Base-by-base conservation (phyloP, 1,140 invertebrate genomes). In the Penaeus japonicus region DNA sequence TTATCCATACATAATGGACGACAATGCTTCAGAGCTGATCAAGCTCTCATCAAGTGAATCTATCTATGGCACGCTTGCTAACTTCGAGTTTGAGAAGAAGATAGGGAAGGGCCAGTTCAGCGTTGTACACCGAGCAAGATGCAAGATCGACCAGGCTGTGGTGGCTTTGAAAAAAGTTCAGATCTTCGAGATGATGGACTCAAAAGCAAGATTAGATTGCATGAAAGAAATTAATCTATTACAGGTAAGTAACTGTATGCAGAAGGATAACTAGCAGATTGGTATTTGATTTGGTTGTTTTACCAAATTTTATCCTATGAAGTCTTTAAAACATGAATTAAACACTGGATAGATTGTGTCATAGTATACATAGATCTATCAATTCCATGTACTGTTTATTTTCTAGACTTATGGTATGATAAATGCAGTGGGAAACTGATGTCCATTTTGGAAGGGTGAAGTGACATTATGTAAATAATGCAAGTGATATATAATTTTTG, bases 151-250 rank as follows among this genome's bases (percentile, higher is more conserved):
- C 62, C 88, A 89, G 18, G 86, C 85, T 83, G 91, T 93, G 70
- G 94, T 95, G 18, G 95, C 95, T 18, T 91, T 96, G 70, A 96
- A 96, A 91, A 95, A 95, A 92, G 94, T 96, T 20, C 91, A 95
- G 92, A 94, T 96, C 39, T 94, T 94, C 92, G 94, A 95, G 90
- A 95, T 96, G 94, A 94, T 94, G 92, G 95, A 95, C 92, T 93
- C 94, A 15, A 95, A 95, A 92, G 94, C 95, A 15, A 92, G 95
- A 86, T 92, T 94, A 89, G 95, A 96, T 91, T 96, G 95, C 91
- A 94, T 95, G 89, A 95, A 95, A 92, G 95, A 96, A 92, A 95
- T 95, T 70, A 94, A 95, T 91, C 92, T 96, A 54, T 92, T 96
- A 30, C 95, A 95, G 93, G 94, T 95, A 92, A 82, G 75, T 89